Base-by-base conservation (phyloP, 2,888 invertebrate species). In the Drosophila mimetica region DNA sequence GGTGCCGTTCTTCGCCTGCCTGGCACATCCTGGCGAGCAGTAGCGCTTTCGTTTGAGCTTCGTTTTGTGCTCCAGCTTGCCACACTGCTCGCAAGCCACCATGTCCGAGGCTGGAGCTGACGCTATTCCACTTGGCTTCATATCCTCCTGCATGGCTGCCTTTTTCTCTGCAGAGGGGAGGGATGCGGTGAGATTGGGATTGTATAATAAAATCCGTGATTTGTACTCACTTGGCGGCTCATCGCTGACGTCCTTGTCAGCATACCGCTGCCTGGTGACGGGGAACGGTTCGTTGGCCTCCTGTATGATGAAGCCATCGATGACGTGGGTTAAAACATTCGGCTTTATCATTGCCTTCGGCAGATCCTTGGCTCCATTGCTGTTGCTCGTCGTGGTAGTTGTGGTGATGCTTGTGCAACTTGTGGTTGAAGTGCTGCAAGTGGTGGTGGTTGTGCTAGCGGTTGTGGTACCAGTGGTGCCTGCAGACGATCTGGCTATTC, bases 231-330 rank as follows among this genome's bases (percentile, higher is more conserved):
- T 94, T 50, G 96, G 95, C 14, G 96, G 96, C 90, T 96, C 97
- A 57, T 96, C 96, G 2, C 92, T 89, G 42, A 92, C 90, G 48
- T 94, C 93, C 92, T 95, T 93, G 89, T 95, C 93, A 78, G 94
- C 79, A 92, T 94, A 89, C 90, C 93, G 77, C 91, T 93, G 79
- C 89, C 93, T 75, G 88, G 94, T 96, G 53, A 98, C 97, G 60
- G 97, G 96, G 89, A 97, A 97, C 0, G 97, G 97, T 91, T 97
- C 97, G 1, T 95, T 96, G 1, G 97, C 97, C 93, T 99, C 99
- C 91, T 98, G 98, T 77, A 99, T 98, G 7, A 99, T 97, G 91
- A 97, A 98, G 53, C 98, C 98, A 90, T 98, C 98, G 72, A 99
- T 98, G 22, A 98, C 97, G 90, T 99, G 99, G 0, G 98, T 98